Base-by-base conservation (phyloP, 2,113 vertebrate species). In the Panthera uncia region DNA sequence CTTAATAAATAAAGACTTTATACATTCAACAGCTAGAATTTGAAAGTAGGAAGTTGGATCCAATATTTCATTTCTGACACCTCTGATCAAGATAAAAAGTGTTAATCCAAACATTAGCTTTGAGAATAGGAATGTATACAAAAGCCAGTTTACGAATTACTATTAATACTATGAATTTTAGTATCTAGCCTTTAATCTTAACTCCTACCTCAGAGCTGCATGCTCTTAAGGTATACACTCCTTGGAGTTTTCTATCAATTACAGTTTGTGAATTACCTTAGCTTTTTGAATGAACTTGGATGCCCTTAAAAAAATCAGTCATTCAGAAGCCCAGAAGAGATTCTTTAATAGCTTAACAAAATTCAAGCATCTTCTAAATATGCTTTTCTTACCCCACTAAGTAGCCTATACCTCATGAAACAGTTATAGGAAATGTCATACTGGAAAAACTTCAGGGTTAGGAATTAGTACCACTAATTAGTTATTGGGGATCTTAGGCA, bases 51-150 rank as follows among this genome's bases (percentile, higher is more conserved):
- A 84, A 73, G 68, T 86, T 85, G 25, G 16, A 38, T 76, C 78
- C 48, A 91, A 38, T 68, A 96, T 83, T 97, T 96, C 65, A 92
- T 87, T 91, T 92, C 66, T 90, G 88, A 50, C 11, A 73, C 48
- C 21, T 66, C 55, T 81, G 36, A 96, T 90, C 65, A 95, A 98
- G 87, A 87, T 83, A 88, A 96, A 94, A 92, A 57, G 45, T 81
- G 81, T 94, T 90, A 90, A 92, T 73, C 66, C 38, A 84, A 87
- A 84, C 68, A 97, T 82, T 89, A 90, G 38, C 76, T 89, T 82
- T 92, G 91, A 86, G 65, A 93, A 78, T 63, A 63, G 27, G 16
- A 92, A 92, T 80, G 63, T 89, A 61, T 82, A 84, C 65, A 95
- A 89, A 95, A 84, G 50, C 52, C 87, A 88, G 69, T 85, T 91